Evolutionary conservation across 2,797 vertebrate species (phyloP).

Genomic region (Megaceryle alcyon): DNA sequence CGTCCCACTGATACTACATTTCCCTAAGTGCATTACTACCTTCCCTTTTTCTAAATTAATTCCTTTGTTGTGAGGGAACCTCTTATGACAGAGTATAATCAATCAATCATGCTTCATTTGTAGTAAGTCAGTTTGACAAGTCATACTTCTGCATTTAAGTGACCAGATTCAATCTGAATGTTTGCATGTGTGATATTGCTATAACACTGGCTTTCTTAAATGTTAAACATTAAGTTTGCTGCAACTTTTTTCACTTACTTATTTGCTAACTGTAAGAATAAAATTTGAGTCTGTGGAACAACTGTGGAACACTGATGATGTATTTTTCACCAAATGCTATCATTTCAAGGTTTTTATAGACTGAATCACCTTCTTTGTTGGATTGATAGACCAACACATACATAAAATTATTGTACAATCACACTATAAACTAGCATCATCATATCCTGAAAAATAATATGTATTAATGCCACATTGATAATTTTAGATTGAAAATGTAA

Average conservation of each 20-base stretch:
- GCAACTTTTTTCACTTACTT: not conserved
- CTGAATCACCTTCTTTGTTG: not conserved
- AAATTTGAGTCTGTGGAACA: not conserved
- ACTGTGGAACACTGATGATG: not conserved
- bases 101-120: constrained; percentile 47
- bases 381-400: not conserved
- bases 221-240: not conserved
- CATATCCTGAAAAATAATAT: not conserved
- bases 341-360: not conserved
- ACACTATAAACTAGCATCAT: not conserved
- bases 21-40: constrained; percentile 46
- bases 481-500: not conserved
- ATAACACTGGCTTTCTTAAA: not conserved
- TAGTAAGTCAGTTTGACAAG: constrained; percentile 23
- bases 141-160: constrained; percentile 7
- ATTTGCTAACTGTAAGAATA: not conserved
- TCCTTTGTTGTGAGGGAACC: constrained; percentile 3
- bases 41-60: constrained; percentile 68
- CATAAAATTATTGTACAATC: not conserved
- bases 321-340: not conserved
- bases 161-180: not conserved
- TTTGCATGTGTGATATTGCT: not conserved
- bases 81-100: constrained; percentile 50
- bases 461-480: not conserved
- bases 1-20: not conserved